Evolutionary conservation across 2,113 vertebrate genomes (phyloP), one percentile per base, ranked within the genome.

Genomic region (Toxostoma redivivum): DNA sequence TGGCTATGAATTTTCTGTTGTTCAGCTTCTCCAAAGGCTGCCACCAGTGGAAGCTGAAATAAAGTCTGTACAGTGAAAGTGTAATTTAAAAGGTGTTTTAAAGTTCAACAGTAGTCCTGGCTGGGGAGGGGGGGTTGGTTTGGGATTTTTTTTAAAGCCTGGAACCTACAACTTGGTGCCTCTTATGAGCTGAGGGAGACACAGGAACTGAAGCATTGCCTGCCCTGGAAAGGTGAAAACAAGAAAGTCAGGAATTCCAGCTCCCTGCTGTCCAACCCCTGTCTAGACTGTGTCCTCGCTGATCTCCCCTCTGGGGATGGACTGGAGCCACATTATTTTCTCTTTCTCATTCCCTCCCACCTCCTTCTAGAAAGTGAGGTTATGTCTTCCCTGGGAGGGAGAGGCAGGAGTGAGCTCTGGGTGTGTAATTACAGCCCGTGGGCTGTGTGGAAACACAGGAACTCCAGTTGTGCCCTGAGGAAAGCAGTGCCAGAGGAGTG

Each of bases 261-360:
- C 40, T 95, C 73, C 57, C 78, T 94, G 91, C 70, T 86, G 84
- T 13, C 93, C 93, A 85, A 45, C 9, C 81, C 57, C 91, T 85
- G 94, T 96, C 96, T 96, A 96, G 91, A 97, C 94, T 76, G 86
- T 91, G 93, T 85, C 96, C 95, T 96, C 70, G 0, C 53, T 85
- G 81, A 67, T 85, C 78, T 94, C 88, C 70, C 86, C 81, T 76
- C 81, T 91, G 95, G 77, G 91, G n/a, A 87, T 79, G 87, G 35
- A 82, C 70, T 23, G 91, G 40, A 97, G 92, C 94, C 95, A 90
- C 94, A 66, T 47, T 42, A 88, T 92, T 97, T 96, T 95, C 93
- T 56, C 90, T 61, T 87, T 85, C 90, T 93, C 74, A 15, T 61
- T 90, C 76, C 66, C 81, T 95, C 85, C 85, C 83, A 73, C 81